Percentiles rank a stretch among this genome's conserved stretches.
Conservation (phyloP, 2,797 vertebrate species). For the Muscicapa comitata region DNA sequence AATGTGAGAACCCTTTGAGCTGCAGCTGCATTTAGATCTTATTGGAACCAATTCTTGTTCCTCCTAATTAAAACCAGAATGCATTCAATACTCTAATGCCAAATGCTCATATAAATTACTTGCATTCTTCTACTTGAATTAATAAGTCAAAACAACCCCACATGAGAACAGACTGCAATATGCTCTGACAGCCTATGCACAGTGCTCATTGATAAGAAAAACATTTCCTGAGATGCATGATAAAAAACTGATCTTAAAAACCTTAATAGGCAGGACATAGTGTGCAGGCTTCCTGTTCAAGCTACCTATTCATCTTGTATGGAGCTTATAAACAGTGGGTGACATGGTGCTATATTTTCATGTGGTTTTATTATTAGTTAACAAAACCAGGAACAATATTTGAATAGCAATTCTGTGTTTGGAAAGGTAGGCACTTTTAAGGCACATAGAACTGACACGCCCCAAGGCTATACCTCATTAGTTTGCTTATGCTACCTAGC, state of each 20-base stretch:
- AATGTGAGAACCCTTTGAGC: background rate
- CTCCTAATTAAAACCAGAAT: conserved; percentile 17
- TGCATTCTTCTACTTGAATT: conserved; percentile 16
- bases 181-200: background rate
- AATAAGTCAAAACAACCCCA: background rate
- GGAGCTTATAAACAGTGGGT: background rate
- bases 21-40: background rate
- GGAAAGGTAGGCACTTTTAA: background rate
- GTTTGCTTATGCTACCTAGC: background rate
- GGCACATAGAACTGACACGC: background rate
- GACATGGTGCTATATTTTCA: background rate
- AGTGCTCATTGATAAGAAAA: background rate
- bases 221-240: background rate
- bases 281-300: background rate
- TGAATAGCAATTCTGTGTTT: background rate
- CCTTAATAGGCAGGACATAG: background rate
- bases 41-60: background rate
- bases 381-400: background rate
- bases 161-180: background rate
- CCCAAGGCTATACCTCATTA: background rate
- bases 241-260: background rate
- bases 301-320: background rate
- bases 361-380: background rate
- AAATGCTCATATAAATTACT: conserved; percentile 12
- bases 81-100: background rate